Conservation (phyloP, 2,113 vertebrate genomes). For the Albula goreensis region DNA sequence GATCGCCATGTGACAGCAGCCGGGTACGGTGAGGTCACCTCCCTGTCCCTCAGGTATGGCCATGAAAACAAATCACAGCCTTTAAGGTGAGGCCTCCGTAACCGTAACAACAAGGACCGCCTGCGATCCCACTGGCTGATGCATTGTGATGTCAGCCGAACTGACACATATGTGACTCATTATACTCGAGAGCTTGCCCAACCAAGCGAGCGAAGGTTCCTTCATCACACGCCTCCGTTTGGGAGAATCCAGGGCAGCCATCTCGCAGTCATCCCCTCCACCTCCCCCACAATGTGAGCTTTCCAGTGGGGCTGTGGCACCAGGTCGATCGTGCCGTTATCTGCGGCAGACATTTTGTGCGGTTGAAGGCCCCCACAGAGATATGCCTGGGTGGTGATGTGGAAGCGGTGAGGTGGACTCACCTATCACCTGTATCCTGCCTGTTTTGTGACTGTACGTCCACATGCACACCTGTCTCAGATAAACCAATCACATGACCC, state of each 20-base stretch:
- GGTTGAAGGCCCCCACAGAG: neutral
- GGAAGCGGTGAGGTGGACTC: neutral
- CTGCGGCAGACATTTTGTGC: neutral
- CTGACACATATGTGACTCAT: neutral
- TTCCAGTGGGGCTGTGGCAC: neutral
- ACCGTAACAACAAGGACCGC: neutral
- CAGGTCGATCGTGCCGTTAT: neutral
- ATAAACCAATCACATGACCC: neutral
- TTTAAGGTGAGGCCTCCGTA: neutral
- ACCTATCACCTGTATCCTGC: neutral
- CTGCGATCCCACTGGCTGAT: neutral
- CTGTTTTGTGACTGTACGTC: neutral
- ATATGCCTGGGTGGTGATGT: neutral
- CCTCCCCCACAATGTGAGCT: neutral
- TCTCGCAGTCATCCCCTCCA: neutral
- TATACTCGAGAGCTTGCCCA: neutral
- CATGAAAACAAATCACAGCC: conserved; percentile 3
- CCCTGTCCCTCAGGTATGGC: neutral
- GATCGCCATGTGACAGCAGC: neutral
- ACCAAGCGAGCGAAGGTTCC: neutral
- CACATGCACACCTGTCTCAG: neutral
- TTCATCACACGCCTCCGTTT: neutral
- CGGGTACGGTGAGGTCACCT: conserved; percentile 1
- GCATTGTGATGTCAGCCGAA: neutral
- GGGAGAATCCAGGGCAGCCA: neutral